Percentiles rank a stretch among this genome's conserved stretches.
Evolutionary conservation across 2,797 vertebrate species (phyloP).

Genomic region (Meda fulgida): DNA sequence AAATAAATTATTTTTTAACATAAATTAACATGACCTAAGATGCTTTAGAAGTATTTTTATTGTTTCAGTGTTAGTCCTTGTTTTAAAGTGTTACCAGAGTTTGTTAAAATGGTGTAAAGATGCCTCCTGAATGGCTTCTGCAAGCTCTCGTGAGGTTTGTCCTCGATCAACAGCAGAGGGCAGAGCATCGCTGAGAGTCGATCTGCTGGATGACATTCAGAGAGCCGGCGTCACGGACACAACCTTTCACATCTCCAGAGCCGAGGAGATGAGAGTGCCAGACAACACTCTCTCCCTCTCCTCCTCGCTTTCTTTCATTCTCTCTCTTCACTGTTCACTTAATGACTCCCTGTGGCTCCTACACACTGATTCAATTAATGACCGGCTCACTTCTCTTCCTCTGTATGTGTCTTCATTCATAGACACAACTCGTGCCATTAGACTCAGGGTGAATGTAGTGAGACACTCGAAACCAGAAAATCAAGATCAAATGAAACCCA

Average conservation of each 20-base stretch:
- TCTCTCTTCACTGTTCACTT: constrained; percentile 3
- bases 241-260: constrained; percentile 3
- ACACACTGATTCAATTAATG: constrained; percentile 51
- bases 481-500: not conserved
- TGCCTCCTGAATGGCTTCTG: not conserved
- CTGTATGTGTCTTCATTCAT: constrained; percentile 18
- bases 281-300: not conserved
- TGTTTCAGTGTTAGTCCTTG: not conserved
- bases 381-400: constrained; percentile 28
- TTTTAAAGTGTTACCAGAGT: not conserved
- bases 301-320: not conserved
- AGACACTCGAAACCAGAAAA: not conserved
- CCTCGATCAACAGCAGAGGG: not conserved
- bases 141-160: not conserved
- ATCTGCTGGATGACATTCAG: constrained; percentile 3
- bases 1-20: no score
- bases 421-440: constrained; percentile 39
- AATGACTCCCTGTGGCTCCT: constrained; percentile 41
- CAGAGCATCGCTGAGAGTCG: not conserved
- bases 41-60: no score
- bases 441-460: constrained; percentile 20
- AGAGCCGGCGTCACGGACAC: not conserved
- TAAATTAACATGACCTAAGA: not conserved
- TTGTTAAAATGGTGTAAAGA: not conserved
- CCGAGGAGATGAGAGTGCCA: not conserved